Evolutionary conservation across 2,113 vertebrate genomes (phyloP), one percentile per base, ranked within the genome.

Genomic region (Mystacornis crossleyi): DNA sequence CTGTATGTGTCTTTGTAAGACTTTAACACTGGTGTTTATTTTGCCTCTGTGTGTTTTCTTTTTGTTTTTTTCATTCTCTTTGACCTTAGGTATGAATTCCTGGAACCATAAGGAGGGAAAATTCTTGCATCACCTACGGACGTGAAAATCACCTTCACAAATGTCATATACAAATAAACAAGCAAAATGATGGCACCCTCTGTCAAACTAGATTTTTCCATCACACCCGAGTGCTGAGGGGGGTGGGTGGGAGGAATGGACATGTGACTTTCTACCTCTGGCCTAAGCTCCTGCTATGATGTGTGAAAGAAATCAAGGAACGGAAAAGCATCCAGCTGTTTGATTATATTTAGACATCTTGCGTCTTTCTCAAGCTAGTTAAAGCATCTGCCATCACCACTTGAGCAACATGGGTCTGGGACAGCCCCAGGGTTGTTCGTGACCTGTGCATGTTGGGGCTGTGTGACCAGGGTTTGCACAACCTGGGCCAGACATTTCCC

Each of bases 401-500:
- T 66, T 83, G 40, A 78, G 91, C 36, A 81, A 81, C 58, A 18
- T 48, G 66, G 24, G 12, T 25, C 54, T 86, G 64, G 55, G 64
- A 77, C 1, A 1, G 53, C 42, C 78, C 19, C 3, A 1, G 48
- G 53, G 42, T 5, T 7, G 5, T 53, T 78, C 0, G 0, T 53
- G 40, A 45, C 53, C 70, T 9, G 7, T 58, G 8, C 0, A 0
- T 5, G 3, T 23, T 1, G 3, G 47, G 38, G 19, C 31, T 90
- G 64, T 1, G 1, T 3, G 20, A 54, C 1, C 2, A 38, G 14
- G 11, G 9, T 54, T 93, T 94, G 81, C 62, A 87, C 55, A 89
- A 26, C 70, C 31, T n/a, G 34, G 24, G 18, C 47, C 67, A 87
- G 81, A 64, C 55, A 19, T 21, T 12, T 31, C 55, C 17, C 47